phyloP scores from a whole-genome alignment of 2,797 vertebrate species.

The Octomys mimax region DNA sequence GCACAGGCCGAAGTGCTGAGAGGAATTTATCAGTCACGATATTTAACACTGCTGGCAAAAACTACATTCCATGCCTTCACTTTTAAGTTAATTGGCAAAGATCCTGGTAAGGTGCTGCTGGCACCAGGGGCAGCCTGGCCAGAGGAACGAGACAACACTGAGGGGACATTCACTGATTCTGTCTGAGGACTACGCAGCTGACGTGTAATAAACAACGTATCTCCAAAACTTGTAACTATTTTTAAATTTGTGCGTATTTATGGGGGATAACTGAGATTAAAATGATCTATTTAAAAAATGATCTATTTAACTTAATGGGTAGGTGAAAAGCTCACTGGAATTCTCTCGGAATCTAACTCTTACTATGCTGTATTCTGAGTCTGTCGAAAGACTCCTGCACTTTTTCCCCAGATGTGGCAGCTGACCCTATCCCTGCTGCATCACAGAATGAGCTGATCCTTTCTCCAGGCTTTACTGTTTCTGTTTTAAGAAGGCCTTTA shows the following conservation, averaged over 20 bases:
- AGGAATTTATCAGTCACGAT: neutral
- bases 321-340: neutral
- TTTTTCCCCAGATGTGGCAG: neutral
- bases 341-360: neutral
- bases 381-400: neutral
- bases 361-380: neutral
- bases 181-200: neutral
- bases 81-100: neutral
- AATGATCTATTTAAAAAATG: neutral
- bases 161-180: neutral
- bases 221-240: neutral
- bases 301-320: neutral
- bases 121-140: neutral
- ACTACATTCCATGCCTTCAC: neutral
- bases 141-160: neutral
- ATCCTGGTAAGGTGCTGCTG: neutral
- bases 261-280: neutral
- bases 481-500: constrained; percentile 9
- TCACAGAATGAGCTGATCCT: neutral
- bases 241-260: neutral
- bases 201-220: neutral
- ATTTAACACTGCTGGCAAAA: neutral
- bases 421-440: neutral
- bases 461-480: neutral
- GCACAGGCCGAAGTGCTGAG: neutral